Conservation (phyloP, 1,140 invertebrate genomes). For the Zelostemma sp. region DNA sequence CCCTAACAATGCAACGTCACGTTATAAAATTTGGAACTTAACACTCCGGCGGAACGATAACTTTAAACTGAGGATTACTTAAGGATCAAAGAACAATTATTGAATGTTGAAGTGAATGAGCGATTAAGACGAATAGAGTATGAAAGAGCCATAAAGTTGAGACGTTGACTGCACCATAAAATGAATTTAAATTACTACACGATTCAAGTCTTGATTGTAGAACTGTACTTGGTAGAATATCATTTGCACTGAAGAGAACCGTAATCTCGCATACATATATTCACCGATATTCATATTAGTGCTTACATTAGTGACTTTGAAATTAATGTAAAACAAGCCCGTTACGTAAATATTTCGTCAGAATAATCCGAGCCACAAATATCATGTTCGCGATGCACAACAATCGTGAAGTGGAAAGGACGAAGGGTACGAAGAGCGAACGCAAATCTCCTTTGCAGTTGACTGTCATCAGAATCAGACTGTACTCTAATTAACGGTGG, state of each 20-base stretch:
- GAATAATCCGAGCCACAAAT: constrained; percentile 60
- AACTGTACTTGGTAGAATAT: neutral
- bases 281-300: constrained; percentile 37
- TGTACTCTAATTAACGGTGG: constrained; percentile 62
- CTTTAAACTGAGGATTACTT: too few species aligned
- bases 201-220: too few species aligned
- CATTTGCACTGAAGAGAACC: neutral
- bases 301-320: constrained; percentile 25
- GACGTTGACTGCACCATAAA: too few species aligned
- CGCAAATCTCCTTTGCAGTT: constrained; percentile 56
- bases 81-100: too few species aligned
- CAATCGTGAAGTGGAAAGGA: constrained; percentile 43
- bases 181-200: too few species aligned
- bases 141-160: too few species aligned
- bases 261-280: constrained; percentile 38
- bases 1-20: neutral
- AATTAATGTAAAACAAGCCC: constrained; percentile 9
- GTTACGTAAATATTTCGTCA: constrained; percentile 28
- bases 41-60: too few species aligned
- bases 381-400: constrained; percentile 51
- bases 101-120: too few species aligned
- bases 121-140: too few species aligned
- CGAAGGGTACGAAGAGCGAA: constrained; percentile 41
- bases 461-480: constrained; percentile 60
- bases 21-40: neutral